Evolutionary conservation across 2,113 vertebrate genomes (phyloP).

Genomic region (Solea senegalensis): DNA sequence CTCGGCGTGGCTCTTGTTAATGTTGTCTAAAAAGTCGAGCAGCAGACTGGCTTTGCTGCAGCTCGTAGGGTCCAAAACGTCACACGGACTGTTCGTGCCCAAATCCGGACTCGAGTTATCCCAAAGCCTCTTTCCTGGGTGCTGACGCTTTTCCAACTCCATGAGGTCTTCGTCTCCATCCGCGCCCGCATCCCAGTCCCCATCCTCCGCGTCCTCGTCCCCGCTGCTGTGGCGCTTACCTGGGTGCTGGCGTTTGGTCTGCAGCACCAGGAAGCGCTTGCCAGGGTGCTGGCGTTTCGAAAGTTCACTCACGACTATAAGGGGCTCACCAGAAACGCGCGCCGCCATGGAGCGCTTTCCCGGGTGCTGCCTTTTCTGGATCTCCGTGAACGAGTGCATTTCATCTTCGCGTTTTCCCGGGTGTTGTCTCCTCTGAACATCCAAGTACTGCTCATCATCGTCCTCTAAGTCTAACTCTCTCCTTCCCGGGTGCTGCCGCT

Average conservation of each 20-base stretch:
- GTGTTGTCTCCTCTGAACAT: slow-evolving; percentile 78
- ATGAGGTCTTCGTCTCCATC: slow-evolving; percentile 61
- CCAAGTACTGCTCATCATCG: slow-evolving; percentile 62
- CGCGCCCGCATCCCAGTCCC: slow-evolving; percentile 37
- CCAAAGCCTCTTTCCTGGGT: slow-evolving; percentile 85
- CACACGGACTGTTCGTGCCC: slow-evolving; percentile 77
- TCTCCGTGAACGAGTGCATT: slow-evolving; percentile 60
- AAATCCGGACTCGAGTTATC: slow-evolving; percentile 75
- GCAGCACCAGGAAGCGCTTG: slow-evolving; percentile 78
- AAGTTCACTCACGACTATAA: slow-evolving; percentile 71
- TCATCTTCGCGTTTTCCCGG: slow-evolving; percentile 85
- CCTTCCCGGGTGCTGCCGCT: slow-evolving; percentile 89
- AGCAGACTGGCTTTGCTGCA: slow-evolving; percentile 84
- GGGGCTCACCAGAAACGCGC: slow-evolving; percentile 67
- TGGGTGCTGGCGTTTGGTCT: slow-evolving; percentile 82
- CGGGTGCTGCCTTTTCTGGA: slow-evolving; percentile 85
- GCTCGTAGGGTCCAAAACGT: slow-evolving; percentile 70
- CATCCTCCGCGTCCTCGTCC: slow-evolving; percentile 60
- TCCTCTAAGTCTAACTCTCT: slow-evolving; percentile 66
- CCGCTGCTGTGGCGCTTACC: slow-evolving; percentile 77
- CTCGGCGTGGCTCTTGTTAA: slow-evolving; percentile 77
- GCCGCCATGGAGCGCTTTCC: slow-evolving; percentile 78
- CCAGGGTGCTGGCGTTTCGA: slow-evolving; percentile 88
- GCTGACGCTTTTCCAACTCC: slow-evolving; percentile 85
- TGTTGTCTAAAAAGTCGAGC: slow-evolving; percentile 83